Evolutionary conservation across 2,113 vertebrate genomes (phyloP).

Genomic region (Dicaeum eximium): DNA sequence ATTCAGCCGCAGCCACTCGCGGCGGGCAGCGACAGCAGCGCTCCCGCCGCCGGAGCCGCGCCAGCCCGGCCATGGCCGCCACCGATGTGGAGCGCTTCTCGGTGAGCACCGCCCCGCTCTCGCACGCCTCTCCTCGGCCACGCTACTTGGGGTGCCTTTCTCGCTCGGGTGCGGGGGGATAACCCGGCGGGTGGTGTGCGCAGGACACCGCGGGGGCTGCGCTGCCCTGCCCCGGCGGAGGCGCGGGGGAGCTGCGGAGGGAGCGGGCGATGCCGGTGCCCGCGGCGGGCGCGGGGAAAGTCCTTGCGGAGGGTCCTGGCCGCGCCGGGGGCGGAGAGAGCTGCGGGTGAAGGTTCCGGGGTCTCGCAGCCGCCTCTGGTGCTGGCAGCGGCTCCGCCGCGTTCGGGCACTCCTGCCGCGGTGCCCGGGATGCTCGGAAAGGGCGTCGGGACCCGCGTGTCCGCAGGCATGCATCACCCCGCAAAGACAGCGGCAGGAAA

Average conservation of each 20-base stretch:
- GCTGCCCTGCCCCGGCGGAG: background rate
- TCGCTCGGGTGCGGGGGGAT: background rate
- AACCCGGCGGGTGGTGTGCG: background rate
- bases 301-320: background rate
- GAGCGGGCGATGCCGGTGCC: background rate
- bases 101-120: constrained; percentile 70
- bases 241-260: background rate
- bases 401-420: background rate
- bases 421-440: fast-evolving
- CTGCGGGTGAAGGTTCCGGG: background rate
- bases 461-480: background rate
- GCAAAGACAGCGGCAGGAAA: background rate
- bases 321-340: background rate
- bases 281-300: background rate
- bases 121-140: background rate
- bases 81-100: constrained; percentile 87
- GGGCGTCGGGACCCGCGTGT: fast-evolving
- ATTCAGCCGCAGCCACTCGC: constrained; percentile 71
- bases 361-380: background rate
- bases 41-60: background rate
- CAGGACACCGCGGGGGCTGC: background rate
- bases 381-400: background rate
- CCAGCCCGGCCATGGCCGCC: constrained; percentile 82
- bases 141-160: fast-evolving
- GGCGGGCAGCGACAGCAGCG: constrained; percentile 26